These are phyloP conservation scores for Mizuhopecten yessoensis DNA, from an alignment of 1,140 invertebrate genomes.

Conservation along the genomic window DNA sequence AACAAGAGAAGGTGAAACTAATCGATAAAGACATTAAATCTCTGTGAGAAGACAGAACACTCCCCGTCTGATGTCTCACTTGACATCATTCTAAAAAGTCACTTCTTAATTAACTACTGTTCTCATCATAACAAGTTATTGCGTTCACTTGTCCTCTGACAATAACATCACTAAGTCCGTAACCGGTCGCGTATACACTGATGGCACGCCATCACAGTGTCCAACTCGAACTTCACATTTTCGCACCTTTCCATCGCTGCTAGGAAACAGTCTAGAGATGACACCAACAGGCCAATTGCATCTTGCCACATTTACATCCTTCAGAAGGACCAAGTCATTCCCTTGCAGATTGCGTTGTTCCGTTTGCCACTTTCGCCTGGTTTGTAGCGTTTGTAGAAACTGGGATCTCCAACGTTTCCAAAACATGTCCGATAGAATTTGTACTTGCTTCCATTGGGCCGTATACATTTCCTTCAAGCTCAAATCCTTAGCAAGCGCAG, in stretches of 20 bases:
- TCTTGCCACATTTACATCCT: background rate
- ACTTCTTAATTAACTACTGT: no score
- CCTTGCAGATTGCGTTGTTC: background rate
- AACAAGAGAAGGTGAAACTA: no score
- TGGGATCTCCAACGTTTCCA: constrained; percentile 70
- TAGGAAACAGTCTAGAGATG: background rate
- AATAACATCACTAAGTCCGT: background rate
- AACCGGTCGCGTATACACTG: background rate
- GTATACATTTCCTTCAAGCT: constrained; percentile 60
- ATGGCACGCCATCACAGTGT: background rate
- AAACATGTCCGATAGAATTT: constrained; percentile 61
- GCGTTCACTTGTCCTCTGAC: no score
- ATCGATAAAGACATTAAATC: no score
- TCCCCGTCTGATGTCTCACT: no score
- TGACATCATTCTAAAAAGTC: no score
- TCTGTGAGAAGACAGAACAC: no score
- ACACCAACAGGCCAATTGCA: background rate
- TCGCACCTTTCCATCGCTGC: background rate
- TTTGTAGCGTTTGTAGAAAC: no score
- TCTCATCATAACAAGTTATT: no score
- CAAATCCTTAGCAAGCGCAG: no score
- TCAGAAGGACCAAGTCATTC: background rate
- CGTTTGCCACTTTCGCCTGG: background rate
- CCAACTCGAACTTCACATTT: background rate
- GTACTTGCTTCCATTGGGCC: constrained; percentile 64